Conservation (phyloP, 2,113 vertebrate species). For the Nesoenas mayeri region DNA sequence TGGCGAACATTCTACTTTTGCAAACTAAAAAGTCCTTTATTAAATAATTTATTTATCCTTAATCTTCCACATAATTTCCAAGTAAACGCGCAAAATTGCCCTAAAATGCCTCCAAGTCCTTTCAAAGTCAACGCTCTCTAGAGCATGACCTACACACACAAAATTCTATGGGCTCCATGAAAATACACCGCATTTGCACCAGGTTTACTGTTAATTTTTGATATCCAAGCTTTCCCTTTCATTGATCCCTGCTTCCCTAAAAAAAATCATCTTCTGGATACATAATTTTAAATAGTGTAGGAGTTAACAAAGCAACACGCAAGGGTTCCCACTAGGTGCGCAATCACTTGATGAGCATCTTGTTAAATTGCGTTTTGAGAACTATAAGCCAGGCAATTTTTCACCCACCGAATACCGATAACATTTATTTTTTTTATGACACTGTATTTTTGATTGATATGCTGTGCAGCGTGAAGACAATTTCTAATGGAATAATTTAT, state of each 20-base stretch:
- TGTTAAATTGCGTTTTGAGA: background rate
- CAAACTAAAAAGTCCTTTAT: background rate
- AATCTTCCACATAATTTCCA: background rate
- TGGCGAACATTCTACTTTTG: background rate
- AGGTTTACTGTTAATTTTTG: too few species aligned
- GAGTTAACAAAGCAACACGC: background rate
- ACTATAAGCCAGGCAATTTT: background rate
- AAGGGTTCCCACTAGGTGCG: background rate
- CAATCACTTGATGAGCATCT: background rate
- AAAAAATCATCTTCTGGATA: background rate
- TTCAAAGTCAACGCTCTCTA: background rate
- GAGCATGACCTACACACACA: fast-evolving
- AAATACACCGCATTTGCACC: too few species aligned
- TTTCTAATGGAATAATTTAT: conserved; percentile 18
- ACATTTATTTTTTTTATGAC: background rate
- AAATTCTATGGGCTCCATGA: background rate
- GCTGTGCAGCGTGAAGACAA: background rate
- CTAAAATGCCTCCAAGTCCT: background rate
- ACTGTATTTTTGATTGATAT: background rate
- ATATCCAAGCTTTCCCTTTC: too few species aligned
- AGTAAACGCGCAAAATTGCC: background rate
- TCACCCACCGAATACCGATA: background rate
- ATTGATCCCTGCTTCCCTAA: too few species aligned
- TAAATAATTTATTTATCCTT: background rate
- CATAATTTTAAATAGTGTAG: background rate